phyloP scores from a whole-genome alignment of 2,888 invertebrate genomes.

The Bombyx huttoni region DNA sequence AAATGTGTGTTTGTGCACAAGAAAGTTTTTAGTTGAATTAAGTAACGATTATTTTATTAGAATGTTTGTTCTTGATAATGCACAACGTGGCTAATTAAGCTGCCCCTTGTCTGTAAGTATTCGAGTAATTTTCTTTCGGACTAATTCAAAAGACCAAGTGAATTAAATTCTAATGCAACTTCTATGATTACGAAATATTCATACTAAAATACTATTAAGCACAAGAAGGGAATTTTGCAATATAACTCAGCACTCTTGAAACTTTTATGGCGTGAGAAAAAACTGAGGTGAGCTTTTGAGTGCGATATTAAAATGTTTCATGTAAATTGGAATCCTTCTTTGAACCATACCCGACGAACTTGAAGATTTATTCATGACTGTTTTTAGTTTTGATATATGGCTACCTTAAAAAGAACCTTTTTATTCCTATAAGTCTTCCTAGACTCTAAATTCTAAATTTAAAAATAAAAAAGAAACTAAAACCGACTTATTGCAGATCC shows the following conservation, averaged over 20 bases:
- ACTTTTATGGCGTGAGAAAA: constrained; percentile 63
- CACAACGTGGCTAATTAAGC: too few relatives aligned
- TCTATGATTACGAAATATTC: neutral
- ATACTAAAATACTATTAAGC: neutral
- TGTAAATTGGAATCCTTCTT: constrained; percentile 54
- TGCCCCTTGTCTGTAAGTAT: too few relatives aligned
- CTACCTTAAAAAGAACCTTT: constrained; percentile 4
- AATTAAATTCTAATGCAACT: too few relatives aligned
- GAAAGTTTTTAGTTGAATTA: too few relatives aligned
- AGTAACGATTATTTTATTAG: too few relatives aligned
- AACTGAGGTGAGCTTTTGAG: constrained; percentile 45
- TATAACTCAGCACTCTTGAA: constrained; percentile 1
- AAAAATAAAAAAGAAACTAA: too few relatives aligned
- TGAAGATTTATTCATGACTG: constrained; percentile 61
- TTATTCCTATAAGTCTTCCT: too few relatives aligned
- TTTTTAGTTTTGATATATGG: constrained; percentile 54
- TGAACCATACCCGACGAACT: constrained; percentile 40
- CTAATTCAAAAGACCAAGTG: too few relatives aligned
- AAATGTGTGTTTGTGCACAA: too few relatives aligned
- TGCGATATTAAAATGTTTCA: constrained; percentile 70
- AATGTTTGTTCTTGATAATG: too few relatives aligned
- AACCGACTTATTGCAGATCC: too few relatives aligned
- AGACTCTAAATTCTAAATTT: constrained; percentile 2
- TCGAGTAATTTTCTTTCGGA: too few relatives aligned
- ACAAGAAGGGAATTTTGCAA: constrained; percentile 3